Percentiles rank a stretch among this genome's conserved stretches.
These are phyloP conservation scores for Coendou prehensilis DNA, from an alignment of 2,797 vertebrate species.

Conservation along the genomic window DNA sequence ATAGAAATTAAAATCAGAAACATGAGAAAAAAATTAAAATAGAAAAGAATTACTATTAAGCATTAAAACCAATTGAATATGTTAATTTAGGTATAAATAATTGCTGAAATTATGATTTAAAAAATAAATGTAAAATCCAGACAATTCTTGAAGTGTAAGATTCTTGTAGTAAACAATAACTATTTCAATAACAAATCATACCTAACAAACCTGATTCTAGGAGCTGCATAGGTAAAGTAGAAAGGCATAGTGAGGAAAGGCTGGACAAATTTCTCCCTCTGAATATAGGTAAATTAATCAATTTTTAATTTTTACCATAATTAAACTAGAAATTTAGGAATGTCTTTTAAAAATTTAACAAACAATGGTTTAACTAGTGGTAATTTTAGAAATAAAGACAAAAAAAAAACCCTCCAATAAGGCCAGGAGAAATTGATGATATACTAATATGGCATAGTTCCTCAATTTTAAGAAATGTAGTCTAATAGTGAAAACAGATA, in stretches of 20 bases:
- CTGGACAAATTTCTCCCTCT: background rate
- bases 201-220: background rate
- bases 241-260: background rate
- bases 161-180: background rate
- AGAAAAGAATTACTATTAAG: background rate
- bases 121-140: background rate
- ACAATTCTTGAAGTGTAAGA: background rate
- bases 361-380: background rate
- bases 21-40: background rate
- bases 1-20: conserved; percentile 28
- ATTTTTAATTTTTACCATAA: background rate
- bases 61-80: background rate
- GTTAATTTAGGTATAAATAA: background rate
- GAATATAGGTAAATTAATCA: background rate
- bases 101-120: background rate
- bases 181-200: conserved; percentile 7
- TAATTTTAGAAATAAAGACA: background rate
- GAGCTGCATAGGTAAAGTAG: background rate
- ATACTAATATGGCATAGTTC: background rate
- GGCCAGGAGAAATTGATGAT: background rate
- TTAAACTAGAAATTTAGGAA: conserved; percentile 16
- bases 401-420: background rate
- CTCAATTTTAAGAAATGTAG: background rate
- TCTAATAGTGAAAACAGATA: background rate
- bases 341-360: background rate